Evolutionary conservation across 2,888 invertebrate genomes (phyloP).

Genomic region (Masnerella sp.): DNA sequence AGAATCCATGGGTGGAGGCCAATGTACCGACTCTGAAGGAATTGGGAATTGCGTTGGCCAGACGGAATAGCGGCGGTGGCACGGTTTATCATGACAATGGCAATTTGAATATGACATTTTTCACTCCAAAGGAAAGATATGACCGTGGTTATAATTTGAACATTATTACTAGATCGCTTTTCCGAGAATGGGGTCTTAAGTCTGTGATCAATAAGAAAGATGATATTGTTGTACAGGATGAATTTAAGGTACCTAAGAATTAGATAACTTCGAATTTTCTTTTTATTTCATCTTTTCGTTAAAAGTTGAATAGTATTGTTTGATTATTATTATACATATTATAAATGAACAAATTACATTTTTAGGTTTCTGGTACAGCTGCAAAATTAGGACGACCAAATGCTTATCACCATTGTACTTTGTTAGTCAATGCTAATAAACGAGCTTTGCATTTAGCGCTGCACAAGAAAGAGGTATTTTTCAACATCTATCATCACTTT

Average conservation of each 20-base stretch:
- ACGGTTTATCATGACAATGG: conserved; percentile 97
- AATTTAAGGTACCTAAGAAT: conserved; percentile 83
- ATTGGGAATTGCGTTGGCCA: conserved; percentile 86
- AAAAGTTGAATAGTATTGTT: too few relatives aligned
- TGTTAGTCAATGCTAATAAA: conserved; percentile 92
- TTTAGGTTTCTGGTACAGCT: conserved; percentile 96
- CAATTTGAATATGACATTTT: conserved; percentile 95
- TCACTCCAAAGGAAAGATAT: conserved; percentile 90
- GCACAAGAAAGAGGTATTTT: conserved; percentile 85
- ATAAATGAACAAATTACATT: too few relatives aligned
- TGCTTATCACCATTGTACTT: conserved; percentile 98
- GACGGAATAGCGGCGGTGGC: conserved; percentile 97
- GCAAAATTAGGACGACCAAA: conserved; percentile 92
- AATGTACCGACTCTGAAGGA: conserved; percentile 84
- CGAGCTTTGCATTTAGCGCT: conserved; percentile 85
- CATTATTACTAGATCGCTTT: conserved; percentile 89
- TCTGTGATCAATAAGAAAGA: conserved; percentile 88
- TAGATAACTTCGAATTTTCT: neutral
- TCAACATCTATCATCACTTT: conserved; percentile 33
- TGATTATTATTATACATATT: too few relatives aligned
- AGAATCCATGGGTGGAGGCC: conserved; percentile 97
- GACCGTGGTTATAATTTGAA: conserved; percentile 92
- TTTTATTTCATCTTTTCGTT: too few relatives aligned
- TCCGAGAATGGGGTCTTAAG: conserved; percentile 88
- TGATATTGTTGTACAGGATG: conserved; percentile 89